Evolutionary conservation across 2,888 invertebrate genomes (phyloP), one percentile per base, ranked within the genome.

Genomic region (Electrophaes corylata): DNA sequence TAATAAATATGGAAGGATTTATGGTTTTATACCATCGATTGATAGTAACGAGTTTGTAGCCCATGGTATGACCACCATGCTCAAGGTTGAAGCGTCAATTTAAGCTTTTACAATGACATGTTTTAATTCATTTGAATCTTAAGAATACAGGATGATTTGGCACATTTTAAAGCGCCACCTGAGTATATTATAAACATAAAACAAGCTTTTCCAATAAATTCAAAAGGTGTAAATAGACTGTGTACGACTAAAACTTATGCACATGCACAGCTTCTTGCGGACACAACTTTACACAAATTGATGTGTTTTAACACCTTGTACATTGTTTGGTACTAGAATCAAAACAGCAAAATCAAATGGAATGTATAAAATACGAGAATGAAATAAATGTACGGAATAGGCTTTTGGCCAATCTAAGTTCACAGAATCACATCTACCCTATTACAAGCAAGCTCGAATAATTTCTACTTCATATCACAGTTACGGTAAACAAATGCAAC

Each of bases 381-480:
- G 40, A 58, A 45, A 54, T n/a, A n/a, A 10, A 29, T 44, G 26
- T 40, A 40, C 18, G 18, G 47, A 50, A 52, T 2, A 6, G 44
- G 39, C n/a, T 51, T 46, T 47, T 43, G 35, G 49, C 33, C 29
- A 14, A 43, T 31, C 41, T 43, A 20, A 51, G 53, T 51, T 51
- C 58, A 16, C 37, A 54, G 56, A 62, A 57, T 47, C 54, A 60
- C 59, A 49, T 58, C 66, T 76, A 74, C 60, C 60, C 78, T 83
- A n/a, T n/a, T n/a, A n/a, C n/a, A 81, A 66, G 62, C 75, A 82
- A 78, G 77, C 76, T 79, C 75, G 69, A 62, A 78, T 78, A 81
- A 78, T 78, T 83, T 81, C 80, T 84, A 83, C 69, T 73, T 74
- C 71, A 81, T 89, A 91, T 91, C 90, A 91, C 90, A 90, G 90